Percentiles rank a stretch among this genome's conserved stretches.
Evolutionary conservation across 2,113 vertebrate species (phyloP).

Genomic region (Colinus virginianus): DNA sequence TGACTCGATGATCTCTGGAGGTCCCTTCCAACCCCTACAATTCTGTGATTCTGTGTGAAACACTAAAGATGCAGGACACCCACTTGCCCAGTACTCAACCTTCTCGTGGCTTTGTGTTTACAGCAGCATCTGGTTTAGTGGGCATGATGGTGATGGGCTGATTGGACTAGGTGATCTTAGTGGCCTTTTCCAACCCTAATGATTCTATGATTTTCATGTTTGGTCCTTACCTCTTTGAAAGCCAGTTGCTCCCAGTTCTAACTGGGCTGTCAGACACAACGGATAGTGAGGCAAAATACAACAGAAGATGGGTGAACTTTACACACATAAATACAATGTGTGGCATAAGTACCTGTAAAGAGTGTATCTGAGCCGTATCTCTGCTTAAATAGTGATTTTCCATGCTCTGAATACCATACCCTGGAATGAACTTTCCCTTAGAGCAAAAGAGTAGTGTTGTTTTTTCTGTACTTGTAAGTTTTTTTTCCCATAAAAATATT

Average conservation of each 20-base stretch:
- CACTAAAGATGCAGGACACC: neutral
- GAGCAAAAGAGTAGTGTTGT: slow-evolving; percentile 1
- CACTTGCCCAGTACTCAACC: neutral
- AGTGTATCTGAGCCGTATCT: neutral
- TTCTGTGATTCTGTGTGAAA: too few species aligned
- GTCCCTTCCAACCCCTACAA: too few species aligned
- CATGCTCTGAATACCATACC: neutral
- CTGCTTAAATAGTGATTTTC: neutral
- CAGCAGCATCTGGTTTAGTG: too few species aligned
- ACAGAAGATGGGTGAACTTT: neutral
- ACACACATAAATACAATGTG: neutral
- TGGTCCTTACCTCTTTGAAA: neutral
- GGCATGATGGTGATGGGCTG: too few species aligned
- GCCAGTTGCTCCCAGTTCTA: neutral
- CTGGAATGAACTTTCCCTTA: slow-evolving; percentile 37
- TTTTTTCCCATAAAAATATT: slow-evolving; percentile 48
- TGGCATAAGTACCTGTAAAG: neutral
- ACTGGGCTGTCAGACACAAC: neutral
- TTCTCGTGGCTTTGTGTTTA: neutral
- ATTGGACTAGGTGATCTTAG: too few species aligned
- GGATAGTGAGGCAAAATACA: neutral
- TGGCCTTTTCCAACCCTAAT: too few species aligned
- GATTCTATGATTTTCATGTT: neutral
- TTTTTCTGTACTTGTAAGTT: neutral
- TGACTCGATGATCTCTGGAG: too few species aligned